Percentiles rank a stretch among this genome's conserved stretches.
These are phyloP conservation scores for Ruditapes philippinarum DNA, from an alignment of 1,140 invertebrate genomes.

Conservation along the genomic window DNA sequence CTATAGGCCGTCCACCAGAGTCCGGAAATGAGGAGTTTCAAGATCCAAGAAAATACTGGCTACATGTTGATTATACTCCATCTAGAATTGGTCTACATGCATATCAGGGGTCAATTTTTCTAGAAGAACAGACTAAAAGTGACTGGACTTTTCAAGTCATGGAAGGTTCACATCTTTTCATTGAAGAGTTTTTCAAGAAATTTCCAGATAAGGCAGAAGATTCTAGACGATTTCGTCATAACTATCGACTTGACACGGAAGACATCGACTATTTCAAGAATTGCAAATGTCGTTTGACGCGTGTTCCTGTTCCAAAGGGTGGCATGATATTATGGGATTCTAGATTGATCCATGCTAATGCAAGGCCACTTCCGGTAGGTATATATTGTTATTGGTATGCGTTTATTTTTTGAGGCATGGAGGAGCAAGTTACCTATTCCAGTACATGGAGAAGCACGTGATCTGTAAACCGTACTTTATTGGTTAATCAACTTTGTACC, in stretches of 20 bases:
- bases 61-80: conserved; percentile 60
- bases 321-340: conserved; percentile 72
- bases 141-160: conserved; percentile 68
- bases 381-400: not conserved
- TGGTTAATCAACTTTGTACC: too few species aligned
- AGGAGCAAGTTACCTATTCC: too few species aligned
- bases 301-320: conserved; percentile 67
- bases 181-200: conserved; percentile 56
- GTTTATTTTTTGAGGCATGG: too few species aligned
- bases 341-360: conserved; percentile 63
- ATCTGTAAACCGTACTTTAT: too few species aligned
- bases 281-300: conserved; percentile 37
- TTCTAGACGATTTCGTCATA: not conserved
- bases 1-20: conserved; percentile 63
- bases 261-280: conserved; percentile 51
- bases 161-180: conserved; percentile 61
- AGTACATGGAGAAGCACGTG: too few species aligned
- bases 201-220: conserved; percentile 31
- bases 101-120: conserved; percentile 68
- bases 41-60: conserved; percentile 53
- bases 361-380: conserved; percentile 38
- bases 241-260: conserved; percentile 20
- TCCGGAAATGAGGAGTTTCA: conserved; percentile 62
- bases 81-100: conserved; percentile 65
- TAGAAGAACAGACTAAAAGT: conserved; percentile 60